A percentile compares a stretch with the other conserved stretches of the same genome.
Conservation (phyloP, 2,888 invertebrate species). For the Capitulum mitella region DNA sequence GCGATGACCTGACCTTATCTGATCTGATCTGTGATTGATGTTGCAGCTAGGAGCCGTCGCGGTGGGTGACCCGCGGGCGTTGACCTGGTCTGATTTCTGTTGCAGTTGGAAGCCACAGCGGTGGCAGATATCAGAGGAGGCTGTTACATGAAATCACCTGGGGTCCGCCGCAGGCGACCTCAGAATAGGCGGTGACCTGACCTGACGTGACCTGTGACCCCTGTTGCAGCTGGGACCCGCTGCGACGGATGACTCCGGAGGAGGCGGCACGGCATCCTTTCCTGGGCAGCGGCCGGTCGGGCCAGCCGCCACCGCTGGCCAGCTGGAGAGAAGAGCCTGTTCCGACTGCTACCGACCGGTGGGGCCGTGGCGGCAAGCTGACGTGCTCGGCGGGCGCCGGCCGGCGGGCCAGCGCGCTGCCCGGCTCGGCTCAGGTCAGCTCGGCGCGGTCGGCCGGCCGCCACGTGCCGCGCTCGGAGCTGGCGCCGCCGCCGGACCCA, state of each 20-base stretch:
- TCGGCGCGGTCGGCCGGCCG: background rate
- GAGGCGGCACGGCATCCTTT: background rate
- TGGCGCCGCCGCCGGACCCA: background rate
- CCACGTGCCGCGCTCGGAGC: background rate
- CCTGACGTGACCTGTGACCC: background rate
- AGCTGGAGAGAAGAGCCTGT: background rate
- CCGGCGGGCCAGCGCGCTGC: background rate
- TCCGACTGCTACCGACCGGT: background rate
- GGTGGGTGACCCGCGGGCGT: no score
- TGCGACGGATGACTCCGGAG: background rate
- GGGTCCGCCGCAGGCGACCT: no score
- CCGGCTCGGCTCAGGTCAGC: background rate
- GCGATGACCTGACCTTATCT: no score
- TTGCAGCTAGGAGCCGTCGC: no score
- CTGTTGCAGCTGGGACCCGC: background rate
- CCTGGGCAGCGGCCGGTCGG: background rate
- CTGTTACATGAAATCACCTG: no score
- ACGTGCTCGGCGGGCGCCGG: background rate
- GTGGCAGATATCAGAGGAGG: no score
- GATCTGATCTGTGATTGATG: no score
- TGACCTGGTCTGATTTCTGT: no score
- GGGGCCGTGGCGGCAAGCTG: background rate
- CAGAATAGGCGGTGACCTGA: no score
- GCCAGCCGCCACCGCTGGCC: background rate
- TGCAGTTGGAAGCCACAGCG: no score